A percentile compares a stretch with the other conserved stretches of the same genome.
Conservation (phyloP, 2,797 vertebrate species). For the Lutjanus argentimaculatus region DNA sequence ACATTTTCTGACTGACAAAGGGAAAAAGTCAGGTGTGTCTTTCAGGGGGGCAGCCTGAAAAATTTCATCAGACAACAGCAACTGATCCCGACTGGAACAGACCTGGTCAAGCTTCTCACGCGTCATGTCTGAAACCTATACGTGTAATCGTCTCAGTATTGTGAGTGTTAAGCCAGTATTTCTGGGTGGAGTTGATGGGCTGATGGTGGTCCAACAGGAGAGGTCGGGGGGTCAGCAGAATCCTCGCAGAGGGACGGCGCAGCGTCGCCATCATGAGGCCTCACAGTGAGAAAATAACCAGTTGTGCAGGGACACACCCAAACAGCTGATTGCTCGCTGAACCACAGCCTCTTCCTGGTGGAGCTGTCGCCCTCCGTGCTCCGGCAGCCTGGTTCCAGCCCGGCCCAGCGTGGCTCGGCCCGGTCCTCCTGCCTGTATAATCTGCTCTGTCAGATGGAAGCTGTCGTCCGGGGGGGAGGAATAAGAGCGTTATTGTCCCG, state of each 20-base stretch:
- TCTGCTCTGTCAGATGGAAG: constrained; percentile 60
- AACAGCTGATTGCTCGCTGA: constrained; percentile 10
- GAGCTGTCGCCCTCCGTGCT: constrained; percentile 23
- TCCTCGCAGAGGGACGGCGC: neutral
- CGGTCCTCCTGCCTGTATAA: constrained; percentile 48
- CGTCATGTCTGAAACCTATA: too few species aligned
- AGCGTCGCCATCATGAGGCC: neutral
- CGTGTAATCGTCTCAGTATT: neutral
- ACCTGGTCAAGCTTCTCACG: too few species aligned
- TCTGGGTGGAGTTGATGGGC: neutral
- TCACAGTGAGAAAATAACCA: neutral
- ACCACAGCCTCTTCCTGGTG: constrained; percentile 35
- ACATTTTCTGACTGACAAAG: too few species aligned
- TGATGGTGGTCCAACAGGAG: neutral
- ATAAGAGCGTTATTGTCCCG: constrained; percentile 73
- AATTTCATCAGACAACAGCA: too few species aligned
- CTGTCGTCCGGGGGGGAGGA: constrained; percentile 25
- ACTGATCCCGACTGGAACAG: too few species aligned
- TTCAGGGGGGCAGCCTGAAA: too few species aligned
- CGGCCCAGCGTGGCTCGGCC: constrained; percentile 13
- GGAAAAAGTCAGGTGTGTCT: too few species aligned
- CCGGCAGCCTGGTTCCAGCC: constrained; percentile 9
- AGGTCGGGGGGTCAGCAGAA: neutral
- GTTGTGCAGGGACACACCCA: neutral
- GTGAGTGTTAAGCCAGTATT: neutral